phyloP scores from a whole-genome alignment of 1,140 invertebrate genomes.

The Apocrypta bakeri region DNA sequence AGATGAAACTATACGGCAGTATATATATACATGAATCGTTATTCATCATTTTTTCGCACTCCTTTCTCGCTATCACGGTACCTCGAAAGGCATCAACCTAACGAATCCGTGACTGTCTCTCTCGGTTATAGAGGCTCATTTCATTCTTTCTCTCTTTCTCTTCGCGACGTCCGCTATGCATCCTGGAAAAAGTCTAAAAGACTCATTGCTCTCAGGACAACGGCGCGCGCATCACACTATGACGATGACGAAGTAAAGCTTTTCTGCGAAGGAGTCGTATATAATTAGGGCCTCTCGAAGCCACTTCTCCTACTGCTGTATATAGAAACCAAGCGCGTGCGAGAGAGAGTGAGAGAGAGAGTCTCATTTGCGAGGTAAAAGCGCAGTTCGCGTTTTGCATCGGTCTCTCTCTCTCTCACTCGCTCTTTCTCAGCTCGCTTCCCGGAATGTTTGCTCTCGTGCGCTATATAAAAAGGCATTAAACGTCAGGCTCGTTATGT shows the following conservation, averaged over 20 bases:
- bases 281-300: slow-evolving; percentile 26
- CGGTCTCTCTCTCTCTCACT: neutral
- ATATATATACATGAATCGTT: too few relatives aligned
- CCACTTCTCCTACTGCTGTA: neutral
- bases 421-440: slow-evolving; percentile 7
- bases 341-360: neutral
- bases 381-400: neutral
- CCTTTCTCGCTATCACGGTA: neutral
- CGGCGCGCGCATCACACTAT: neutral
- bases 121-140: too few relatives aligned
- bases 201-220: neutral
- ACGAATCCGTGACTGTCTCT: neutral
- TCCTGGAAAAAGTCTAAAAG: slow-evolving; percentile 5
- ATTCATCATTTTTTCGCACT: neutral
- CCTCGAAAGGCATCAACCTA: neutral
- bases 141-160: too few relatives aligned
- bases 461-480: slow-evolving; percentile 57
- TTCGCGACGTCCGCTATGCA: neutral
- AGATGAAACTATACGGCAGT: too few relatives aligned
- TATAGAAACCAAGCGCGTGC: too few relatives aligned
- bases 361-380: slow-evolving; percentile 34
- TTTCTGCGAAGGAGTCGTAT: slow-evolving; percentile 40
- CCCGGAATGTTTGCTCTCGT: slow-evolving; percentile 54
- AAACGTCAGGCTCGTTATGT: slow-evolving; percentile 60
- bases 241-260: slow-evolving; percentile 24